These are phyloP conservation scores for Euproctis similis DNA, from an alignment of 2,888 invertebrate species.

Conservation along the genomic window DNA sequence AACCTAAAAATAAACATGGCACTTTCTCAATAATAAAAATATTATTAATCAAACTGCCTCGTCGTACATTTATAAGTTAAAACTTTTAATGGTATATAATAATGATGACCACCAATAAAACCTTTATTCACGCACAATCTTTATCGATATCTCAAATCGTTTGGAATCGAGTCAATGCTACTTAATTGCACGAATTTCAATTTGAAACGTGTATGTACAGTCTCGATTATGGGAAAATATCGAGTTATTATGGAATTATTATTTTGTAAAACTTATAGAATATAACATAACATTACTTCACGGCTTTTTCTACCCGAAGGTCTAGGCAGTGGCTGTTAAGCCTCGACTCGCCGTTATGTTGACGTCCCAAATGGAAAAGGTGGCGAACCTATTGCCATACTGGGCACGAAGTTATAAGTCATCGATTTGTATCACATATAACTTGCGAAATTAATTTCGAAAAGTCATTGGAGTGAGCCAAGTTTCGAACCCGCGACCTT, in stretches of 20 bases:
- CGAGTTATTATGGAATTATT: constrained; percentile 17
- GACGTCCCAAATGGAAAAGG: no score
- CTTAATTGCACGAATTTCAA: constrained; percentile 48
- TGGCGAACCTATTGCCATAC: no score
- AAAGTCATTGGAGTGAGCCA: no score
- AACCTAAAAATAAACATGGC: constrained; percentile 7
- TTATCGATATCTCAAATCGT: constrained; percentile 29
- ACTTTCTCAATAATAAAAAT: constrained; percentile 21
- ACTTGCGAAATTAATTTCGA: no score
- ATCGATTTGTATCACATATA: no score
- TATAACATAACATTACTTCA: constrained; percentile 10
- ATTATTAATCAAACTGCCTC: constrained; percentile 6
- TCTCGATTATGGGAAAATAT: constrained; percentile 31
- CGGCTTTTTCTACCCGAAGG: no score
- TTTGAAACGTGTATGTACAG: constrained; percentile 29
- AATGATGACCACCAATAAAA: constrained; percentile 34
- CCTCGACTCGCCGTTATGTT: no score
- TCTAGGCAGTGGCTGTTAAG: no score
- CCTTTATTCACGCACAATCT: constrained; percentile 51
- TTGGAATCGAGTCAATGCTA: constrained; percentile 39
- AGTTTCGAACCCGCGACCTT: no score
- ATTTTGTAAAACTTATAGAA: constrained; percentile 15
- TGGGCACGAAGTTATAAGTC: no score
- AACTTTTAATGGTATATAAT: constrained; percentile 33
- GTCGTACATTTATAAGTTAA: constrained; percentile 15